Base-by-base conservation (phyloP, 2,888 invertebrate genomes). In the Allolobophora icterica region DNA sequence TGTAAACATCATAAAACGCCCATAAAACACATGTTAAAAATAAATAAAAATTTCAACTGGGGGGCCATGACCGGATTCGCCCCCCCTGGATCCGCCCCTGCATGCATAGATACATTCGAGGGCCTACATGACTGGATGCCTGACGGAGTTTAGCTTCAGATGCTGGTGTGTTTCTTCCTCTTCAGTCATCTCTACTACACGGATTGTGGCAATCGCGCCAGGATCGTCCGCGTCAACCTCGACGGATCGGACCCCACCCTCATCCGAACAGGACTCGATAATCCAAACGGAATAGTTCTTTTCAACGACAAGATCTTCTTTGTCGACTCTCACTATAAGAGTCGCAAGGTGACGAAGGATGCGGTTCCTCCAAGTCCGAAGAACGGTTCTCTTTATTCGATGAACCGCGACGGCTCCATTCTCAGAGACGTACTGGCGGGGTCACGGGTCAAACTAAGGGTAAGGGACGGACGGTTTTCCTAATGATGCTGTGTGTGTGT, bases 171-270 rank as follows among this genome's bases (percentile, higher is more conserved):
- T 5, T 30, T 71, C 71, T n/a, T 71, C n/a, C 30, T 30, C 30
- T 33, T 38, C 52, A 94, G 94, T 33, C 93, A 93, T 87, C 92
- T 94, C 84, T 94, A 94, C 92, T 93, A 93, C 92, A 93, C 94
- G 45, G 94, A 94, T 92, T 94, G 94, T 93, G 94, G 94, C 8
- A 91, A 91, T 17, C 89, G 93, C 17, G 94, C 94, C 0, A 92
- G 92, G 35, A 92, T 94, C 52, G 90, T 94, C 15, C 92, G 93
- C 30, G 91, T 93, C 24, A 92, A 93, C 17, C 92, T 94, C 84
- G 94, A 94, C 92, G 94, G 94, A 2, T 92, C 93, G 15, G 91
- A 94, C 40, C 91, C 91, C 5, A 90, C 90, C 58, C 92, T 93
- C 33, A 91, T 93, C 6, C 91, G 92, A 17, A 91, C 92, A 4